Percentiles rank a stretch among this genome's conserved stretches.
phyloP scores from a whole-genome alignment of 2,797 vertebrate species.

The Ceryle rudis region DNA sequence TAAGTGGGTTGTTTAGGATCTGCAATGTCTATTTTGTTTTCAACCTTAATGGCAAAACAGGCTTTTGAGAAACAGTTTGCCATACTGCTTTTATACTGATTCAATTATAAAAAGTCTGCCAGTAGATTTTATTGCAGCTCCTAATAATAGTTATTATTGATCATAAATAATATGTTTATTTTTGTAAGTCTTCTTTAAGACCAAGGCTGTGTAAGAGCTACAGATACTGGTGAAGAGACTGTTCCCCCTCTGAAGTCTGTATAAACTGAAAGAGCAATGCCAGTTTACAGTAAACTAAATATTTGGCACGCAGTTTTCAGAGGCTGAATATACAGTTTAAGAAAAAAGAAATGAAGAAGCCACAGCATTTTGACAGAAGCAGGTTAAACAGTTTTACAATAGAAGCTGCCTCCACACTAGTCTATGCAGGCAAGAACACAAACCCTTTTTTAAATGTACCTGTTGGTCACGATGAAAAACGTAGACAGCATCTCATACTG shows the following conservation, averaged over 20 bases:
- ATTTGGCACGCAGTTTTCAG: neutral
- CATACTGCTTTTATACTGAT: neutral
- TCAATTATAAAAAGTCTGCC: neutral
- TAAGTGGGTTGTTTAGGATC: neutral
- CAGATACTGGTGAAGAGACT: neutral
- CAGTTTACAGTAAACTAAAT: neutral
- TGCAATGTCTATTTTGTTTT: neutral
- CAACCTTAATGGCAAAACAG: neutral
- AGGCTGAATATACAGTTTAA: neutral
- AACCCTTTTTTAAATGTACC: slow-evolving; percentile 78
- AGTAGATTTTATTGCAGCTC: neutral
- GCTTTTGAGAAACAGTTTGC: neutral
- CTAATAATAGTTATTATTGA: neutral
- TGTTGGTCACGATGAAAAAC: slow-evolving; percentile 86
- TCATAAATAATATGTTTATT: neutral
- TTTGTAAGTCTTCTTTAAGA: neutral
- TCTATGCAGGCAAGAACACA: neutral
- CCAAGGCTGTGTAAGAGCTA: neutral
- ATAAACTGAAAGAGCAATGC: neutral
- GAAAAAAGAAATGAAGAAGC: neutral
- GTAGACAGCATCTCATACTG: slow-evolving; percentile 80
- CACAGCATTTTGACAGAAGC: neutral
- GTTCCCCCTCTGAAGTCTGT: neutral
- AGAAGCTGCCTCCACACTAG: neutral
- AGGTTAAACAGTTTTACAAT: neutral